A percentile compares a stretch with the other conserved stretches of the same genome.
Conservation (phyloP, 2,888 invertebrate genomes). For the Dryadula phaetusa region DNA sequence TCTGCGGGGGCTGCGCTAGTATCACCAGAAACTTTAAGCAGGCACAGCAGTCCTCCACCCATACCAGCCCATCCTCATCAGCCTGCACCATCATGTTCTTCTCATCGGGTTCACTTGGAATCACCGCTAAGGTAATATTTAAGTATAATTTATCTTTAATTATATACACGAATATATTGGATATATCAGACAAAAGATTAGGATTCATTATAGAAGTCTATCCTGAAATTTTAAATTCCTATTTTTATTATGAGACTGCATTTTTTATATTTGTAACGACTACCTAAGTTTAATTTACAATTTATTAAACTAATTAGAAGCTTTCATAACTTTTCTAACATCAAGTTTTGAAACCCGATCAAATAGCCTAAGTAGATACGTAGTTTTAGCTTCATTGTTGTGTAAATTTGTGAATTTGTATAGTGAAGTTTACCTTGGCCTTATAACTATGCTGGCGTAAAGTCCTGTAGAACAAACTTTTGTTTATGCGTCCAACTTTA, state of each 20-base stretch:
- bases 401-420: constrained; percentile 16
- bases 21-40: constrained; percentile 89
- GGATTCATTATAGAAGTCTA: too few species aligned
- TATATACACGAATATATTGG: too few species aligned
- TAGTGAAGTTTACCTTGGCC: constrained; percentile 17
- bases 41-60: constrained; percentile 85
- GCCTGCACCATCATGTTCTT: constrained; percentile 80
- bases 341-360: neutral
- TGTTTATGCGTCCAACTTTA: too few species aligned
- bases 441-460: constrained; percentile 16
- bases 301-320: too few species aligned
- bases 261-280: too few species aligned
- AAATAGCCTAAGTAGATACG: too few species aligned
- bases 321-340: too few species aligned
- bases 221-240: too few species aligned
- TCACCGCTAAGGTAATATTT: constrained; percentile 76
- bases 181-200: too few species aligned
- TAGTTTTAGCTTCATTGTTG: constrained; percentile 2
- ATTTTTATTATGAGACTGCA: too few species aligned
- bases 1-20: constrained; percentile 90
- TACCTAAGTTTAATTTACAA: too few species aligned
- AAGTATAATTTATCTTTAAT: too few species aligned
- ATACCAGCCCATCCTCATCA: constrained; percentile 80
- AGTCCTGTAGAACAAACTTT: constrained; percentile 9
- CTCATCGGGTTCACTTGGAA: constrained; percentile 83